phyloP scores from a whole-genome alignment of 2,113 vertebrate species.

The Camelus bactrianus region DNA sequence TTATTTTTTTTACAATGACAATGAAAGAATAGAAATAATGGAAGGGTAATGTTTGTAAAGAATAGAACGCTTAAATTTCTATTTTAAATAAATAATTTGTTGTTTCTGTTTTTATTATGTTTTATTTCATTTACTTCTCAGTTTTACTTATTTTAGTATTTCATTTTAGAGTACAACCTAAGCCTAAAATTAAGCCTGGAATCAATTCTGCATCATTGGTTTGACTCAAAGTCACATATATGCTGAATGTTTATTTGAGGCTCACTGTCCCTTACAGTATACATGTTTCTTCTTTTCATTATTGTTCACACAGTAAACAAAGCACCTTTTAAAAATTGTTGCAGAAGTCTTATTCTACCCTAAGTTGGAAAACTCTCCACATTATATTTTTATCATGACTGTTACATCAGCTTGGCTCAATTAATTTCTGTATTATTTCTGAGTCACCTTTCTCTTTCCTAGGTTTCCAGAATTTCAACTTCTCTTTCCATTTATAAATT shows the following conservation, averaged over 20 bases:
- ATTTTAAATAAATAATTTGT: conserved; percentile 3
- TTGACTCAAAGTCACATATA: background rate
- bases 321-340: background rate
- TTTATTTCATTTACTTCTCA: background rate
- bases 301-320: background rate
- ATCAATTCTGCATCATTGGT: background rate
- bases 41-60: background rate
- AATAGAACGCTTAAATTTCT: background rate
- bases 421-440: background rate
- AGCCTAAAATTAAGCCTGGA: background rate
- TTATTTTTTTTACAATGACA: background rate
- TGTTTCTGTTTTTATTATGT: background rate
- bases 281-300: background rate
- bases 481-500: background rate
- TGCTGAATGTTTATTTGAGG: background rate
- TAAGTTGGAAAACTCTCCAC: background rate
- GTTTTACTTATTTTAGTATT: background rate
- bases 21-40: background rate
- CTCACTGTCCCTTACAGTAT: background rate
- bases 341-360: background rate
- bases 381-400: background rate
- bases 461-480: background rate
- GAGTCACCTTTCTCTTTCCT: background rate
- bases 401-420: background rate
- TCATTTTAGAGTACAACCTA: background rate